Conservation (phyloP, 64 coral and sea anemone genomes). For the Montipora sp. region DNA sequence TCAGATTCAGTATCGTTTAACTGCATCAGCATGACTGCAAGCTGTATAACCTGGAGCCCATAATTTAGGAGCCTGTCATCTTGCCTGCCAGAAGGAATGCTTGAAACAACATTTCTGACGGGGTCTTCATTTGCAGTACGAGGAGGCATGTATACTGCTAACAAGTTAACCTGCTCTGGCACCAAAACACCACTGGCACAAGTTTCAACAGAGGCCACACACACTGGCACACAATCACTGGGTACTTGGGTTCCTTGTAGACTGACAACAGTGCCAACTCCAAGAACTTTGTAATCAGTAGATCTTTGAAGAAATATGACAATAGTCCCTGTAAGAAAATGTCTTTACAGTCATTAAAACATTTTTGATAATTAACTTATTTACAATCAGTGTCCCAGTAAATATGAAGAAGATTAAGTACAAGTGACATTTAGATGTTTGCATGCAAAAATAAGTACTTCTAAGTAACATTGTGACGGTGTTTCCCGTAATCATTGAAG, state of each 20-base stretch:
- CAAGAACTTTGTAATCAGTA: conserved; percentile 53
- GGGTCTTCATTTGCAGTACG: neutral
- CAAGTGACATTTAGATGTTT: neutral
- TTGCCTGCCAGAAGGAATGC: conserved; percentile 39
- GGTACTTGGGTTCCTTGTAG: conserved; percentile 34
- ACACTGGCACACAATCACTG: conserved; percentile 35
- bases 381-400: conserved; percentile 3
- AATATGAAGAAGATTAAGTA: conserved; percentile 12
- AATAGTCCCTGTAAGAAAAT: conserved; percentile 31
- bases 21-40: conserved; percentile 35
- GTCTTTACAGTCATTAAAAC: neutral
- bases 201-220: conserved; percentile 37
- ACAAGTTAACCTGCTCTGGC: conserved; percentile 24
- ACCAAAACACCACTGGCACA: conserved; percentile 30
- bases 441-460: neutral
- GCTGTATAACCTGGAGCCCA: conserved; percentile 28
- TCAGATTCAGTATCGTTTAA: conserved; percentile 20
- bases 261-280: conserved; percentile 50
- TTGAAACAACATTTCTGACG: conserved; percentile 25
- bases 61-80: conserved; percentile 44
- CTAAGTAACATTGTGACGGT: neutral
- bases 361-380: conserved; percentile 12
- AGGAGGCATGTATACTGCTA: conserved; percentile 8
- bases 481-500: neutral
- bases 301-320: conserved; percentile 30